These are phyloP conservation scores for Hiodon tergisus DNA, from an alignment of 2,113 vertebrate genomes.

Conservation along the genomic window DNA sequence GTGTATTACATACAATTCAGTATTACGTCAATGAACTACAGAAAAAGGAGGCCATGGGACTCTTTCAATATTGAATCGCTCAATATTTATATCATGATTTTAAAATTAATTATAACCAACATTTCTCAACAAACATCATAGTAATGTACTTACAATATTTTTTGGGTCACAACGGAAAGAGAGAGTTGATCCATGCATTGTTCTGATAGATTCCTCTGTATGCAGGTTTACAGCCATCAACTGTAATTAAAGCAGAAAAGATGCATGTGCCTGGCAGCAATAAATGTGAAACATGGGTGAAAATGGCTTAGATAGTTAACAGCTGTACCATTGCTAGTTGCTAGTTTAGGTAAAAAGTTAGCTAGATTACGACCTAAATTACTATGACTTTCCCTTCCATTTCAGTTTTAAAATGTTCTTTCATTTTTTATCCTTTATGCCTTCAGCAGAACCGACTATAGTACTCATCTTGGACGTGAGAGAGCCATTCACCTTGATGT, in stretches of 20 bases:
- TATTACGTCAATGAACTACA: too few species aligned
- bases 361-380: too few species aligned
- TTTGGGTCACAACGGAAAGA: slow-evolving; percentile 72
- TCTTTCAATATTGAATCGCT: too few species aligned
- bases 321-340: too few species aligned
- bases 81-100: not conserved
- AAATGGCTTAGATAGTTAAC: too few species aligned
- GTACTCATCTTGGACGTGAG: not conserved
- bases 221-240: slow-evolving; percentile 59
- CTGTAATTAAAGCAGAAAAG: slow-evolving; percentile 35
- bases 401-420: not conserved
- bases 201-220: slow-evolving; percentile 46
- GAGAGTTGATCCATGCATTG: slow-evolving; percentile 75
- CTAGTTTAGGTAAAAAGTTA: too few species aligned
- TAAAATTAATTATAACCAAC: not conserved
- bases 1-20: too few species aligned
- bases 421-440: not conserved
- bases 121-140: not conserved
- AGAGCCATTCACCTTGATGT: slow-evolving; percentile 53
- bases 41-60: not conserved
- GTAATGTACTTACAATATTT: slow-evolving; percentile 62
- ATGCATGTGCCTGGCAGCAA: slow-evolving; percentile 1
- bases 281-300: not conserved
- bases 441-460: not conserved
- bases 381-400: too few species aligned